Evolutionary conservation across 2,797 vertebrate genomes (phyloP), one percentile per base, ranked within the genome.

Genomic region (Propithecus perrieri): DNA sequence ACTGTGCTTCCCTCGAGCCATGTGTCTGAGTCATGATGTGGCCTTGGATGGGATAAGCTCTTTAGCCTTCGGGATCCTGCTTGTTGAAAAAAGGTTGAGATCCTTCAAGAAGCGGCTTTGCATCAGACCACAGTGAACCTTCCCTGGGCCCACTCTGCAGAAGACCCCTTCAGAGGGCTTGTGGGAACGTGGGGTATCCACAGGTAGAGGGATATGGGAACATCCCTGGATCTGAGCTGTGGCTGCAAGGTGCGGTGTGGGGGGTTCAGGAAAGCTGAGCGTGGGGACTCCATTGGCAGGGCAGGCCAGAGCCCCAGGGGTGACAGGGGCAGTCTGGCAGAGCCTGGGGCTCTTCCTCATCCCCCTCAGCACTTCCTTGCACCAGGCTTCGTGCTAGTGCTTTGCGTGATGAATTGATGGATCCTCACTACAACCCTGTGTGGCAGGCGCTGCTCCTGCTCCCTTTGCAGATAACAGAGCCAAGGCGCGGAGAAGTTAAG

Each of bases 361-460:
- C 7, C 35, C 24, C 17, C 3, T 30, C 26, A 4, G 61, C 3
- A n/a, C 46, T 20, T 33, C 4, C 41, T 26, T 1, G 41, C 15
- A 1, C 3, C 5, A 26, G 90, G 63, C 59, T 67, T n/a, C 7
- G 3, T 67, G 63, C 15, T 35, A 67, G 13, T 22, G 55, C 50
- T 75, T 71, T 35, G 10, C 24, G 0, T 2, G 38, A 24, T 0
- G 26, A 41, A 17, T 24, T 48, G 17, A 0, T n/a, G 63, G 33
- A 35, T 33, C 61, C 69, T 48, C 24, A 8, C 0, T 0, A 0
- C 15, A 1, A 20, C 17, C 59, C 65, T 15, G 4, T 1, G 26
- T 57, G 48, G 76, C 48, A 15, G 20, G 28, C 8, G 7, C 5
- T 43, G 30, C 7, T n/a, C 4, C 26, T 20, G 12, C 18, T 14